A percentile compares a stretch with the other conserved stretches of the same genome.
phyloP scores from a whole-genome alignment of 2,797 vertebrate genomes.

The Mus minutoides region DNA sequence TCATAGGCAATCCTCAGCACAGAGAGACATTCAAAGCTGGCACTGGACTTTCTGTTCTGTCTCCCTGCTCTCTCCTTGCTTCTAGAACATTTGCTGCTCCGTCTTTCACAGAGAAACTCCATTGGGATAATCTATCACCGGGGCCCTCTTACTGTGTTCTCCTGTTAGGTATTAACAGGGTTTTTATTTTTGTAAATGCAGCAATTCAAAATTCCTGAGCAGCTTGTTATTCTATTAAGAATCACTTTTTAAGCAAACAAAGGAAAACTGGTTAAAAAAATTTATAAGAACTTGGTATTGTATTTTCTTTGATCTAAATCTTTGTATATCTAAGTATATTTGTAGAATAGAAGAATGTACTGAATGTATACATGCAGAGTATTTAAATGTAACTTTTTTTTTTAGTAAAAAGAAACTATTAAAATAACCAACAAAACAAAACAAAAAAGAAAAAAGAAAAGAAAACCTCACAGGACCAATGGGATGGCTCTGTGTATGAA shows the following conservation, averaged over 20 bases:
- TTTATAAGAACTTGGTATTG: neutral
- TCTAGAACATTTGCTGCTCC: neutral
- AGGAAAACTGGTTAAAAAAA: slow-evolving; percentile 4
- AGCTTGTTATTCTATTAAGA: neutral
- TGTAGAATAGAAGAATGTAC: neutral
- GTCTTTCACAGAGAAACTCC: neutral
- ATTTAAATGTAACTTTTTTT: neutral
- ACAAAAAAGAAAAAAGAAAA: neutral
- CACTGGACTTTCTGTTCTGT: neutral
- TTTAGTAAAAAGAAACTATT: neutral
- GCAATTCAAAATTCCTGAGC: neutral
- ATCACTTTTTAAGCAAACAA: neutral
- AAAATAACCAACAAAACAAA: neutral
- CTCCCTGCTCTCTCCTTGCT: neutral
- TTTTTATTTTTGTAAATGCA: neutral
- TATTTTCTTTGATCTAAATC: neutral
- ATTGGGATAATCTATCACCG: too few relatives aligned
- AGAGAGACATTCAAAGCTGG: neutral
- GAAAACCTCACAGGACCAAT: neutral
- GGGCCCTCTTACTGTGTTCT: neutral
- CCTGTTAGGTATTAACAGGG: neutral
- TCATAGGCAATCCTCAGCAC: neutral
- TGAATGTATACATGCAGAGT: neutral
- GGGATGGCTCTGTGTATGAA: neutral
- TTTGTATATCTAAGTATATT: neutral